These are phyloP conservation scores for Lithophane semibrunnea DNA, from an alignment of 2,888 invertebrate species.

Conservation along the genomic window DNA sequence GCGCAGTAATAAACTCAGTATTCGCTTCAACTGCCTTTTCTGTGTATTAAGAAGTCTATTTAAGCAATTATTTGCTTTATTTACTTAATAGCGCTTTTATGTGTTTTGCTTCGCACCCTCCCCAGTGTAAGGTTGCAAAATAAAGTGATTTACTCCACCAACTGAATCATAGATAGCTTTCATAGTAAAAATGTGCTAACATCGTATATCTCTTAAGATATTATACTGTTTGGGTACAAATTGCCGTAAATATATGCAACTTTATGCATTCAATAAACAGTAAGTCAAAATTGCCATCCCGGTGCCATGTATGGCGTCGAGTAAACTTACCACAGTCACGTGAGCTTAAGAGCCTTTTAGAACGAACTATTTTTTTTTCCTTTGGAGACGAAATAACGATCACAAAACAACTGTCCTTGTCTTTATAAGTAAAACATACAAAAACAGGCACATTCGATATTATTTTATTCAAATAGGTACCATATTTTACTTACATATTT, in stretches of 20 bases:
- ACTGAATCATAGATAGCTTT: conserved; percentile 1
- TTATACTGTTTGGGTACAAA: conserved; percentile 8
- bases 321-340: conserved; percentile 78
- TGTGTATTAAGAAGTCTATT: conserved; percentile 25
- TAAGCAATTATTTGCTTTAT: conserved; percentile 36
- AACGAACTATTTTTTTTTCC: conserved; percentile 17
- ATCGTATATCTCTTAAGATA: conserved; percentile 23
- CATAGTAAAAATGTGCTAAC: conserved; percentile 11
- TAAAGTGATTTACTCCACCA: conserved; percentile 41
- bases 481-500: neutral
- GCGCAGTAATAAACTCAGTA: neutral
- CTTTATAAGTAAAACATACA: too few relatives aligned
- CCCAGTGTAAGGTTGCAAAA: conserved; percentile 52
- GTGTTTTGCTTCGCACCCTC: conserved; percentile 48
- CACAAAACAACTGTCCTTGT: neutral
- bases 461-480: neutral
- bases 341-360: conserved; percentile 71
- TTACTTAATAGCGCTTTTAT: conserved; percentile 45
- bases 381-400: neutral
- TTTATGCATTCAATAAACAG: conserved; percentile 71
- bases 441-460: neutral
- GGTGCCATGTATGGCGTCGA: conserved; percentile 81
- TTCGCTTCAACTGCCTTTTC: conserved; percentile 7
- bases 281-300: conserved; percentile 73
- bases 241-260: conserved; percentile 68